phyloP scores from a whole-genome alignment of 2,888 invertebrate genomes.

The Nemurella pictetii region DNA sequence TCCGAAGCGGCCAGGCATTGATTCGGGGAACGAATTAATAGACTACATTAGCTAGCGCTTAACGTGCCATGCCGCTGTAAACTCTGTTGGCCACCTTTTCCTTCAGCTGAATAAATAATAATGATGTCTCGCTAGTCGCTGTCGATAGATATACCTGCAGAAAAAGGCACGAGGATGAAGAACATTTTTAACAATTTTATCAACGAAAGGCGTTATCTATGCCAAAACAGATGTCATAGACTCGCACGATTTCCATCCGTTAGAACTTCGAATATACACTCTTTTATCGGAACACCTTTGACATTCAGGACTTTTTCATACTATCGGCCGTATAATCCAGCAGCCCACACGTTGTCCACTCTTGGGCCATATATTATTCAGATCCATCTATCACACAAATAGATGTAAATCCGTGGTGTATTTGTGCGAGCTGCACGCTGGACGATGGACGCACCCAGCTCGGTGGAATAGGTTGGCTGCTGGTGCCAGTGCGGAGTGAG shows the following conservation, averaged over 20 bases:
- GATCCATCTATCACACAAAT: background rate
- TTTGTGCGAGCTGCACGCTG: background rate
- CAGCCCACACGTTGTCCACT: background rate
- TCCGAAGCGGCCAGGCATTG: background rate
- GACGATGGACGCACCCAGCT: background rate
- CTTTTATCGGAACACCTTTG: background rate
- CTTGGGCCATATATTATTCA: background rate
- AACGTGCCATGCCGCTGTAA: background rate
- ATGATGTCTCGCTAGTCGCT: background rate
- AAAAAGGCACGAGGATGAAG: background rate
- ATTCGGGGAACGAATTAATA: background rate
- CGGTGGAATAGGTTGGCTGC: no score
- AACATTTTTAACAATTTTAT: background rate
- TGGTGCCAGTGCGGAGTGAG: no score
- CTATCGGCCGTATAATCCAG: background rate
- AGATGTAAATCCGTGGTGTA: background rate
- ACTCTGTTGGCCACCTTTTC: background rate
- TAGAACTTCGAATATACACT: background rate
- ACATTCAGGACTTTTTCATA: background rate
- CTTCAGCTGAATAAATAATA: background rate
- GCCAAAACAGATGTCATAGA: background rate
- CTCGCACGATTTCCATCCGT: background rate
- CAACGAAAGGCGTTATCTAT: no score
- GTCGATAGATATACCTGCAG: background rate
- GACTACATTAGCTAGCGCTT: conserved; percentile 7